A percentile compares a stretch with the other conserved stretches of the same genome.
phyloP scores from a whole-genome alignment of 2,888 invertebrate species.

The Drosophila macrothrix region DNA sequence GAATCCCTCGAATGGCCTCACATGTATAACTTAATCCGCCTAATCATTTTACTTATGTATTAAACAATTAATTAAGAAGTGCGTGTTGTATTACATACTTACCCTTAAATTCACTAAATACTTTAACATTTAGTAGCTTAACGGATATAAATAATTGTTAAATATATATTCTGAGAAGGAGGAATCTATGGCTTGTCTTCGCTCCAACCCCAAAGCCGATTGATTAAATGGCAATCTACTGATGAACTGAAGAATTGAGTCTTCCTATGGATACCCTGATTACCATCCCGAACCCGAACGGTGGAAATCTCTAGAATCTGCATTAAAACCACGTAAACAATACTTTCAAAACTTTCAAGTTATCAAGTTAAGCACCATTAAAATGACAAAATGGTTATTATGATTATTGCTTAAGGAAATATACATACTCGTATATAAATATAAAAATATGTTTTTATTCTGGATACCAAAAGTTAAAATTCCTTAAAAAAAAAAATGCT shows the following conservation, averaged over 20 bases:
- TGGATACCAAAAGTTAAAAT: neutral
- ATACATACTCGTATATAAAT: constrained; percentile 45
- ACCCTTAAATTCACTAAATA: constrained; percentile 22
- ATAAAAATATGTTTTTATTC: constrained; percentile 18
- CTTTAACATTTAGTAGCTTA: constrained; percentile 31
- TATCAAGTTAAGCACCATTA: constrained; percentile 26
- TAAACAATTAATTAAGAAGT: constrained; percentile 37
- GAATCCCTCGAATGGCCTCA: constrained; percentile 46
- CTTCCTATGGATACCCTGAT: constrained; percentile 14
- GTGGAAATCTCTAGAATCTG: constrained; percentile 5
- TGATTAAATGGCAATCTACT: constrained; percentile 8
- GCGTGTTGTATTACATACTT: constrained; percentile 40
- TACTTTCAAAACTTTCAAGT: constrained; percentile 12
- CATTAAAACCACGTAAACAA: constrained; percentile 6
- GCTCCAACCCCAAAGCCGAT: neutral
- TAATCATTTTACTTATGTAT: constrained; percentile 52
- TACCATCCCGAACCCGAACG: constrained; percentile 4
- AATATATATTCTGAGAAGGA: constrained; percentile 7
- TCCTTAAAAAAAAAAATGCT: neutral
- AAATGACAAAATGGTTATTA: constrained; percentile 41
- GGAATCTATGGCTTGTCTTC: neutral
- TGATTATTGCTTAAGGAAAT: constrained; percentile 48
- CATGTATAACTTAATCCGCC: constrained; percentile 39
- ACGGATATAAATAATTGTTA: constrained; percentile 9
- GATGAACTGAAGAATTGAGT: constrained; percentile 5